phyloP scores from a whole-genome alignment of 2,888 invertebrate species.

The Deroplatys truncata region DNA sequence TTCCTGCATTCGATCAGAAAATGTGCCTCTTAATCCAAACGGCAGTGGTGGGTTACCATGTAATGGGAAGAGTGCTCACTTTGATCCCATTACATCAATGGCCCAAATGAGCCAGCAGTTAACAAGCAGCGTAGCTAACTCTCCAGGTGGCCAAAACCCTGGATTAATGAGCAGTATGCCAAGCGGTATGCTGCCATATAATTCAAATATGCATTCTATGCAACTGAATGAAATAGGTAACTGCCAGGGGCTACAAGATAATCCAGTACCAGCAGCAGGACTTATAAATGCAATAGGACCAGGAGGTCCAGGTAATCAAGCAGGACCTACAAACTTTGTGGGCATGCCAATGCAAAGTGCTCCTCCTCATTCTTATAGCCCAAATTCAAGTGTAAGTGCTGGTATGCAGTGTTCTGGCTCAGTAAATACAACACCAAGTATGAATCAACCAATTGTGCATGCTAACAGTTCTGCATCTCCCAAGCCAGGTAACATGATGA shows the following conservation, averaged over 20 bases:
- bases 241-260: constrained; percentile 36
- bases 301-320: constrained; percentile 47
- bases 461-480: constrained; percentile 36
- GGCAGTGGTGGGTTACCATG: constrained; percentile 46
- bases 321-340: constrained; percentile 24
- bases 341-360: constrained; percentile 46
- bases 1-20: constrained; percentile 26
- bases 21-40: constrained; percentile 62
- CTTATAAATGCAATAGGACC: constrained; percentile 51
- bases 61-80: constrained; percentile 55
- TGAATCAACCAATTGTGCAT: constrained; percentile 32
- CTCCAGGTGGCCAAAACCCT: constrained; percentile 46
- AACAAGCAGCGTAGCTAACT: constrained; percentile 67
- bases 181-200: constrained; percentile 52
- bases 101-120: constrained; percentile 94
- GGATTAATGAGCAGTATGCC: constrained; percentile 24
- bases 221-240: constrained; percentile 47
- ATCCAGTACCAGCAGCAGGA: constrained; percentile 41
- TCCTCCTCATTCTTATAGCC: constrained; percentile 35
- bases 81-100: constrained; percentile 89
- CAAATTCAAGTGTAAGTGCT: constrained; percentile 19
- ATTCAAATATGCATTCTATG: constrained; percentile 45
- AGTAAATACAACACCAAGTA: constrained; percentile 18
- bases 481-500: constrained; percentile 34
- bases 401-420: constrained; percentile 26